phyloP scores from a whole-genome alignment of 35 echinoderm and acorn worm species.

The Chiridota heheva region DNA sequence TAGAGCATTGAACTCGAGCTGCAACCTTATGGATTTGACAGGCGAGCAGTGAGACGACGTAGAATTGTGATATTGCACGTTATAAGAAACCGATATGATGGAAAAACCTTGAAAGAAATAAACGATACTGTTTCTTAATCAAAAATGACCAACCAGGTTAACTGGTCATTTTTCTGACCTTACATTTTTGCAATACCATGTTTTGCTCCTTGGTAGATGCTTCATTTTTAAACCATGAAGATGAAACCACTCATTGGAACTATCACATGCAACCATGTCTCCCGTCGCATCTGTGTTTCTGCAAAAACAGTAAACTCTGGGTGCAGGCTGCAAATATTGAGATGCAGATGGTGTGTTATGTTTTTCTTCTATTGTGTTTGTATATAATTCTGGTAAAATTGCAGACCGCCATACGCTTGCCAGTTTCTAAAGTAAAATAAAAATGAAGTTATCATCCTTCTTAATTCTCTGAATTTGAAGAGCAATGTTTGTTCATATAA shows the following conservation, averaged over 20 bases:
- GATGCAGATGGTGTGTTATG: too few relatives aligned
- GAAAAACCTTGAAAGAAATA: too few relatives aligned
- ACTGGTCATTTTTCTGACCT: too few relatives aligned
- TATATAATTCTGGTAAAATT: conserved; percentile 44
- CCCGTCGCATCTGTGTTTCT: background rate
- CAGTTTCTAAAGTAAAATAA: background rate
- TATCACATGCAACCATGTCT: conserved; percentile 18
- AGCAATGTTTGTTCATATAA: conserved; percentile 31
- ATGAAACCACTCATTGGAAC: conserved; percentile 31
- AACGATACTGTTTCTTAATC: too few relatives aligned
- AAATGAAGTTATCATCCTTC: conserved; percentile 22
- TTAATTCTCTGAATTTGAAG: background rate
- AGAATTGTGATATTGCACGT: too few relatives aligned
- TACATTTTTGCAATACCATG: conserved; percentile 11
- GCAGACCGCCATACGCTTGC: conserved; percentile 2
- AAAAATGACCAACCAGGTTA: too few relatives aligned
- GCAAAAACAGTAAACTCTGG: conserved; percentile 26
- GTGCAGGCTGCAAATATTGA: background rate
- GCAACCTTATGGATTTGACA: too few relatives aligned
- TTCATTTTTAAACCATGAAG: conserved; percentile 22
- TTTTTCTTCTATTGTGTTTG: conserved; percentile 22
- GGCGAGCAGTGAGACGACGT: too few relatives aligned
- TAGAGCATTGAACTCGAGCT: too few relatives aligned
- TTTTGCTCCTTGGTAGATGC: conserved; percentile 15
- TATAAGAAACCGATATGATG: too few relatives aligned